Percentiles rank a stretch among this genome's conserved stretches.
phyloP scores from a whole-genome alignment of 2,113 vertebrate species.

The Fulmarus glacialis region DNA sequence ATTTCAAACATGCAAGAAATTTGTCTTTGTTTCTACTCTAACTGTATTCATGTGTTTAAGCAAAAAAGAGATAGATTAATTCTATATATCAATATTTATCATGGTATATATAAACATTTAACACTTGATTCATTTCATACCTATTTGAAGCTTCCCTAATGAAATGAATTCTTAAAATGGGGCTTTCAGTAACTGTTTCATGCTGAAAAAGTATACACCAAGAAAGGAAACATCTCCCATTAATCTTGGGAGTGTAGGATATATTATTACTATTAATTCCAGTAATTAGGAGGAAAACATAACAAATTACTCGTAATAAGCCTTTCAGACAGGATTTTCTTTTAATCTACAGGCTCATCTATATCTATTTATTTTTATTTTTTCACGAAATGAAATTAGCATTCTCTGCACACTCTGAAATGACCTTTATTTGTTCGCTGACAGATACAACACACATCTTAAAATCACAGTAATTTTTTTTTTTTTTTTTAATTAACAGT shows the following conservation, averaged over 20 bases:
- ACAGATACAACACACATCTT: neutral
- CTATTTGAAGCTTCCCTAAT: neutral
- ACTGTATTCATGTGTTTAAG: neutral
- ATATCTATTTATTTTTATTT: slow-evolving; percentile 31
- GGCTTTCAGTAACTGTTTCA: neutral
- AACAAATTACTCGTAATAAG: slow-evolving; percentile 69
- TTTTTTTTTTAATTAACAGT: neutral
- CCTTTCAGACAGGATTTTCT: slow-evolving; percentile 58
- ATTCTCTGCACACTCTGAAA: neutral
- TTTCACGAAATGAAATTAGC: slow-evolving; percentile 8
- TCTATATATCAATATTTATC: neutral
- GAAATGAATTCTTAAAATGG: neutral
- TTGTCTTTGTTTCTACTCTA: neutral
- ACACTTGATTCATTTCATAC: neutral
- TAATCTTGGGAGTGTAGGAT: slow-evolving; percentile 12
- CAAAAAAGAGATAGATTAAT: neutral
- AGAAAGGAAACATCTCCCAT: neutral
- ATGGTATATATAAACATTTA: neutral
- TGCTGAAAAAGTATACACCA: neutral
- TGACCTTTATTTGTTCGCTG: neutral
- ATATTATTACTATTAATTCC: slow-evolving; percentile 66
- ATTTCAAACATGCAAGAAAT: neutral
- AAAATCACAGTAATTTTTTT: neutral
- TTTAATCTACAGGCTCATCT: slow-evolving; percentile 53
- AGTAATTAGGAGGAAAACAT: slow-evolving; percentile 69